Evolutionary conservation across 2,113 vertebrate genomes (phyloP).

Genomic region (Callocephalon fimbriatum): DNA sequence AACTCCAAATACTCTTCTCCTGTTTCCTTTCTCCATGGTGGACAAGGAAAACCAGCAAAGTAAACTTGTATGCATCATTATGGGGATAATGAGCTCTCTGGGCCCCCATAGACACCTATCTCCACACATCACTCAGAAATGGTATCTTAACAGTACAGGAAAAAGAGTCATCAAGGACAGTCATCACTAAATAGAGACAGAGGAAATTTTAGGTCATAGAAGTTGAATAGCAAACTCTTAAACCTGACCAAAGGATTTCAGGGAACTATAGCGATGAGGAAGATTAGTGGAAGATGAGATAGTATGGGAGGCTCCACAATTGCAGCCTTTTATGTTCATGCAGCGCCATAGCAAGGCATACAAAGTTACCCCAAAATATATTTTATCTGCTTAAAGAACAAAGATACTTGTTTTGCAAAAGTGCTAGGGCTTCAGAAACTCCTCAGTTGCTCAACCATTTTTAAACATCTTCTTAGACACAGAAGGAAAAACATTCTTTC

Average conservation of each 20-base stretch:
- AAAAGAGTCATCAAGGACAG: neutral
- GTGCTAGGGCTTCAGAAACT: neutral
- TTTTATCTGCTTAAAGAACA: neutral
- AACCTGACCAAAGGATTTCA: neutral
- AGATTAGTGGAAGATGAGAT: neutral
- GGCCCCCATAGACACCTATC: neutral
- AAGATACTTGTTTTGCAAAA: neutral
- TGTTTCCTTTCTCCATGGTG: neutral
- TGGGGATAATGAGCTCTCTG: neutral
- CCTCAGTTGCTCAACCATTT: constrained; percentile 1
- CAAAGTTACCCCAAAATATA: fast-evolving
- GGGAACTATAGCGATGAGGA: neutral
- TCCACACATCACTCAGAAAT: neutral
- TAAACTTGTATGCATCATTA: neutral
- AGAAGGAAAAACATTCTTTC: constrained; percentile 40
- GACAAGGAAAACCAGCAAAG: neutral
- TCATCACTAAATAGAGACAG: neutral
- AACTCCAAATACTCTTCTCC: neutral
- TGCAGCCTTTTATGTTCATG: neutral
- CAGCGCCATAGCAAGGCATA: neutral
- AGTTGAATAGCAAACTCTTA: neutral
- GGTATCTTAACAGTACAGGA: neutral
- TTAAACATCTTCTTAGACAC: constrained; percentile 33
- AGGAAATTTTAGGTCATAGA: neutral
- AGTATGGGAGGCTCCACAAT: neutral